These are phyloP conservation scores for Sanderia malayensis DNA, from an alignment of 30 jellyfish, hydroid and myxozoan species.

Conservation along the genomic window DNA sequence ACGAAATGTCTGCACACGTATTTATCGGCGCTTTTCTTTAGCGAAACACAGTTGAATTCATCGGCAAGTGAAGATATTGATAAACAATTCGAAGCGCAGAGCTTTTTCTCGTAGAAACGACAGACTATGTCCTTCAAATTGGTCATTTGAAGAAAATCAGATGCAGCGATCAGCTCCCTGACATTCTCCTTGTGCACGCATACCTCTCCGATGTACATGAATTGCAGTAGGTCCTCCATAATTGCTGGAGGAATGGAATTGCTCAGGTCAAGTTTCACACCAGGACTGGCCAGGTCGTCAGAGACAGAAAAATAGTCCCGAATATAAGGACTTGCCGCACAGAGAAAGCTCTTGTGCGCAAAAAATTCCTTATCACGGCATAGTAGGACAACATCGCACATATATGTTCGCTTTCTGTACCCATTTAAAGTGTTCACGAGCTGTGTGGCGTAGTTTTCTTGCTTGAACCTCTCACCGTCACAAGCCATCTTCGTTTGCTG, in stretches of 20 bases:
- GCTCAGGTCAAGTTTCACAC: slow-evolving; percentile 53
- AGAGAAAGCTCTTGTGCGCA: slow-evolving; percentile 85
- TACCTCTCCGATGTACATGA: slow-evolving; percentile 86
- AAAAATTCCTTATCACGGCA: slow-evolving; percentile 78
- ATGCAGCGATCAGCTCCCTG: slow-evolving; percentile 79
- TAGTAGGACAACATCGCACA: slow-evolving; percentile 87
- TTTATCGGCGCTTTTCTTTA: slow-evolving; percentile 79
- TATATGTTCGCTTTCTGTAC: slow-evolving; percentile 63
- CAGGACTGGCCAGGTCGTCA: slow-evolving; percentile 62
- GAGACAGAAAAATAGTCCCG: slow-evolving; percentile 53
- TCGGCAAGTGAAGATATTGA: slow-evolving; percentile 96
- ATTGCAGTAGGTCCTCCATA: slow-evolving; percentile 87
- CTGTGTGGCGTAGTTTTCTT: slow-evolving; percentile 55
- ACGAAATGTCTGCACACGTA: slow-evolving; percentile 70
- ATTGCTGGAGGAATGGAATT: slow-evolving; percentile 32
- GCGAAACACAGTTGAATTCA: slow-evolving; percentile 79
- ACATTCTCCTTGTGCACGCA: slow-evolving; percentile 93
- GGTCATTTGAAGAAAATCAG: slow-evolving; percentile 75
- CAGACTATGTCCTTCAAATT: slow-evolving; percentile 87
- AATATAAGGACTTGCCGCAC: slow-evolving; percentile 95
- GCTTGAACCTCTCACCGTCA: slow-evolving; percentile 73
- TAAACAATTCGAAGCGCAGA: slow-evolving; percentile 87
- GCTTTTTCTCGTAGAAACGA: slow-evolving; percentile 84
- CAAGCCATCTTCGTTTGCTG: slow-evolving; percentile 44
- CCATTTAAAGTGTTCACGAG: slow-evolving; percentile 72